These are phyloP conservation scores for Tethea ocularis DNA, from an alignment of 2,888 invertebrate species.

Conservation along the genomic window DNA sequence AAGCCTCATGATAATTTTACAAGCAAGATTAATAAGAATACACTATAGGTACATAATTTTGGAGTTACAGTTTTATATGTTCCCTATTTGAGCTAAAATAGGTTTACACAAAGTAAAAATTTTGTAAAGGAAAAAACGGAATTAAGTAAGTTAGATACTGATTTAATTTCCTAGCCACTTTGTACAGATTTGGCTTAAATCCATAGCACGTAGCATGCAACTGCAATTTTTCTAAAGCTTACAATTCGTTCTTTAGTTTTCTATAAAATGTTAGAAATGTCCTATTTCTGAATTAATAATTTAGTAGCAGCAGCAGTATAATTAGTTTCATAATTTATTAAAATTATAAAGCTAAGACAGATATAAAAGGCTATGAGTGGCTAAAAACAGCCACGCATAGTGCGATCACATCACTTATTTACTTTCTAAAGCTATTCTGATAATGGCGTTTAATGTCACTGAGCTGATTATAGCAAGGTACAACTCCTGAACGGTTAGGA, in stretches of 20 bases:
- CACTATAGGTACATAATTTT: too few relatives aligned
- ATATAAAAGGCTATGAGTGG: too few relatives aligned
- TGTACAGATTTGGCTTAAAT: conserved; percentile 7
- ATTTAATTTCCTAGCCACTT: conserved; percentile 8
- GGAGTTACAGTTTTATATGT: neutral
- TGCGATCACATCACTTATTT: too few relatives aligned
- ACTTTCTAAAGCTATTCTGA: too few relatives aligned
- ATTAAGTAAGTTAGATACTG: conserved; percentile 1
- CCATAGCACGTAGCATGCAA: conserved; percentile 2
- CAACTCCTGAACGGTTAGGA: too few relatives aligned
- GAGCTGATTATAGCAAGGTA: too few relatives aligned
- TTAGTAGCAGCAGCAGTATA: neutral
- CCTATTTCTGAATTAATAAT: neutral
- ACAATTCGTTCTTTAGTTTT: neutral
- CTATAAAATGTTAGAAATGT: neutral
- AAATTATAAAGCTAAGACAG: conserved; percentile 1
- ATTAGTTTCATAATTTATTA: conserved; percentile 4
- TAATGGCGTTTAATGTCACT: too few relatives aligned
- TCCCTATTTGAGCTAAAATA: neutral
- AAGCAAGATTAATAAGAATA: too few relatives aligned
- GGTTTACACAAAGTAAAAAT: neutral
- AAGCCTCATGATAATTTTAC: too few relatives aligned
- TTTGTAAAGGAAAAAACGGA: neutral
- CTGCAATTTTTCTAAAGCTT: conserved; percentile 5
- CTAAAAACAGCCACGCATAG: too few relatives aligned